Percentiles rank a stretch among this genome's conserved stretches.
phyloP scores from a whole-genome alignment of 1,140 invertebrate species.

The Mizuhopecten yessoensis region DNA sequence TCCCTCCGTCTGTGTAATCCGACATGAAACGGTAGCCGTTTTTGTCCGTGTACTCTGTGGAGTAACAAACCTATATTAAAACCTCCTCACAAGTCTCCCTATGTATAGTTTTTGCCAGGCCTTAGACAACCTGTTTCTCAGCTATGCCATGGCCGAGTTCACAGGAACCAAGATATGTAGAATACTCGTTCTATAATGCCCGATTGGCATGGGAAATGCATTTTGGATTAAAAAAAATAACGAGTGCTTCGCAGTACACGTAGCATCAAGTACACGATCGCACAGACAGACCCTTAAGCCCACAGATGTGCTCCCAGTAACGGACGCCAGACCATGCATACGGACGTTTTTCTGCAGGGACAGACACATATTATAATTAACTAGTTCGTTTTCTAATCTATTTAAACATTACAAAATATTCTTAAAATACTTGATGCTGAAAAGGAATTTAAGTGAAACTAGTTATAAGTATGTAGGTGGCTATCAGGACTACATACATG shows the following conservation, averaged over 20 bases:
- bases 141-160: neutral
- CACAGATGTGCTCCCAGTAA: neutral
- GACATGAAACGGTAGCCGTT: neutral
- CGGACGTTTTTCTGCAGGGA: neutral
- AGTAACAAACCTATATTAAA: neutral
- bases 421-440: too few species aligned
- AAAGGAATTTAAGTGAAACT: too few species aligned
- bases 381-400: too few species aligned
- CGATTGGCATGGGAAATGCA: neutral
- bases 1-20: neutral
- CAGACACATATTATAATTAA: too few species aligned
- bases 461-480: too few species aligned
- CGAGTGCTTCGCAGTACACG: neutral
- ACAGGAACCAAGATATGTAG: conserved; percentile 20
- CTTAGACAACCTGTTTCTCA: neutral
- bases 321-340: neutral
- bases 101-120: neutral
- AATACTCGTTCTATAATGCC: neutral
- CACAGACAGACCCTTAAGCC: too few species aligned
- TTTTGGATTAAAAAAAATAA: neutral
- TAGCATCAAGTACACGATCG: neutral
- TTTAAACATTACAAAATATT: too few species aligned
- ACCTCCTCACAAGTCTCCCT: neutral
- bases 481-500: too few species aligned
- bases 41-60: neutral